Base-by-base conservation (phyloP, 92 coral and sea anemone genomes). In the Meandrina meandrites region DNA sequence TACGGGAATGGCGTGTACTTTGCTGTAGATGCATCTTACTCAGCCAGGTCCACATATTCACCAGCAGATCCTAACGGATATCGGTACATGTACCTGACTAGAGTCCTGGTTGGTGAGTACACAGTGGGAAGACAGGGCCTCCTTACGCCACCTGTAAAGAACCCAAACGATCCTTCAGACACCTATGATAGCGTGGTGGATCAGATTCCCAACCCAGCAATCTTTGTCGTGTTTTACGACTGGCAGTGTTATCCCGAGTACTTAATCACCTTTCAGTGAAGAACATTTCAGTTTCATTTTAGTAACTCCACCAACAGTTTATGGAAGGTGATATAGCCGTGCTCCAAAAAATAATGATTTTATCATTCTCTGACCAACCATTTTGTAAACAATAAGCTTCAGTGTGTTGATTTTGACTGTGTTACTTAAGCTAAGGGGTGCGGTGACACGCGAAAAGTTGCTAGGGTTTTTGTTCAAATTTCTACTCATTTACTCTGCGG, bases 1-100 rank as follows among this genome's bases (percentile, higher is more conserved):
- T 94, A 84, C 47, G 98, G 98, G 73, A 83, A 83, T 36, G 98
- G 98, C 28, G 94, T 94, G 2, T 94, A 94, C 79, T 94, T 94
- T 34, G 95, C 94, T 14, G 56, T 18, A 8, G 79, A 86, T 56
- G 94, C 98, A 13, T 58, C 57, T 7, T 86, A 85, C 72, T 94
- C 95, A 18, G 90, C 93, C 8, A 48, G 86, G 17, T 53, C 87
- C 11, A 88, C 89, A 9, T 91, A 82, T 37, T 89, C 94, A 1
- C 95, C 93, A 30, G 57, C 94, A 1, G 95, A 94, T 22, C 0
- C 42, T 12, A 28, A 19, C 9, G 98, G 98, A 10, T 16, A 11
- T 22, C 84, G 94, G 35, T 89, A 82, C 75, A 90, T 94, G 94
- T 94, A 94, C 76, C 66, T 88, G 13, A 90, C 92, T 22, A 86